Percentiles rank a stretch among this genome's conserved stretches.
Evolutionary conservation across 2,797 vertebrate species (phyloP).

Genomic region (Chaetodon trifasciatus): DNA sequence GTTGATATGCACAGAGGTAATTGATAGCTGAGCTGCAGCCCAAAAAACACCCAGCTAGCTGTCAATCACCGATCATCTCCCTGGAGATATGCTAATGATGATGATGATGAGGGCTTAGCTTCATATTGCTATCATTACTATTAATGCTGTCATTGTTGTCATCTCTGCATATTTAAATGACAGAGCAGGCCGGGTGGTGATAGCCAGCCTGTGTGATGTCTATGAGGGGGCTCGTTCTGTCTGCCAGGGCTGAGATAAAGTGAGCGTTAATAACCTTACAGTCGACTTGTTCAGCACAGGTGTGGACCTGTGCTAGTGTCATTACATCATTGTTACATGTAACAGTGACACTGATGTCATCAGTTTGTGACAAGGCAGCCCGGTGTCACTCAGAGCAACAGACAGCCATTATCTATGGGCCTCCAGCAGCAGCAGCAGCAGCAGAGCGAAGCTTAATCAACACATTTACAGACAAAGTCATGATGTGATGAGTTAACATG

Average conservation of each 20-base stretch:
- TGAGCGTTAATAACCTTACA: conserved; percentile 57
- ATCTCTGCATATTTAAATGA: conserved; percentile 80
- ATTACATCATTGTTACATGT: conserved; percentile 66
- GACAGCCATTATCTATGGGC: conserved; percentile 9
- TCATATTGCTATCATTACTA: conserved; percentile 84
- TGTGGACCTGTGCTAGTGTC: conserved; percentile 48
- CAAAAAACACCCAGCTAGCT: conserved; percentile 83
- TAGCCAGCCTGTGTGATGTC: conserved; percentile 61
- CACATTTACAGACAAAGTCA: neutral
- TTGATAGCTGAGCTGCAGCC: conserved; percentile 94
- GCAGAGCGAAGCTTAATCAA: neutral
- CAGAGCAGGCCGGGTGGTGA: conserved; percentile 55
- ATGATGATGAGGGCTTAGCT: conserved; percentile 82
- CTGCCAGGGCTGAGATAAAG: conserved; percentile 43
- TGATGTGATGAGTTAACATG: neutral
- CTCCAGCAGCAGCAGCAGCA: conserved; percentile 5
- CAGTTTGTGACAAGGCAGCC: conserved; percentile 44
- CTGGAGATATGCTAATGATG: conserved; percentile 87
- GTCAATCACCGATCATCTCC: conserved; percentile 84
- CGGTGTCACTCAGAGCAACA: conserved; percentile 15
- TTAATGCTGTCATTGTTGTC: conserved; percentile 84
- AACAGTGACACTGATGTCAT: conserved; percentile 56
- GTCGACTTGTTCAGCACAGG: conserved; percentile 37
- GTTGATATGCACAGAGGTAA: conserved; percentile 97
- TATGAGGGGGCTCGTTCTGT: conserved; percentile 40